These are phyloP conservation scores for Mola mola DNA, from an alignment of 2,113 vertebrate genomes.

Conservation along the genomic window DNA sequence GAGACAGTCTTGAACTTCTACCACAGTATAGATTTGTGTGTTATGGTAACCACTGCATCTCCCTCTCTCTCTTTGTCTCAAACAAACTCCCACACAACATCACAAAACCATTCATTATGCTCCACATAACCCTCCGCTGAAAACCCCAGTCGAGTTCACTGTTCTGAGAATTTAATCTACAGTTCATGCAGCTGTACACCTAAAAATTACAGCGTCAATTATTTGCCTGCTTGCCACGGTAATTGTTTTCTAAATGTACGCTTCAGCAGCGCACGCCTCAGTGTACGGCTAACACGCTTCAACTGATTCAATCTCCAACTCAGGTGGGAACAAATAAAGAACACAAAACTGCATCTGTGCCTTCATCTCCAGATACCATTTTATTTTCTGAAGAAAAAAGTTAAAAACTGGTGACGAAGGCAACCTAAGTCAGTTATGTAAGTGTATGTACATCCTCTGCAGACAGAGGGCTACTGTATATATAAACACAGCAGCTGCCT, in stretches of 20 bases:
- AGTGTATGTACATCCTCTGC: constrained; percentile 14
- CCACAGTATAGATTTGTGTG: constrained; percentile 6
- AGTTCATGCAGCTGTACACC: not conserved
- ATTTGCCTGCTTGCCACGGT: not conserved
- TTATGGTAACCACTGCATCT: constrained; percentile 8
- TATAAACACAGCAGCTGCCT: constrained; percentile 52
- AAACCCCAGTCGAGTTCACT: not conserved
- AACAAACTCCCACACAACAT: not conserved
- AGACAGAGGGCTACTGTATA: constrained; percentile 58
- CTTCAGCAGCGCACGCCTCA: not conserved
- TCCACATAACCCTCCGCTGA: not conserved
- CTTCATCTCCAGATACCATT: constrained; percentile 11
- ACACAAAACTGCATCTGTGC: not conserved
- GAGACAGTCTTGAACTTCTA: constrained; percentile 47
- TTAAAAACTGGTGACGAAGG: not conserved
- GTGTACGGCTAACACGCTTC: not conserved
- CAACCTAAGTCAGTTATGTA: constrained; percentile 40
- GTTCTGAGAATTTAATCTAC: not conserved
- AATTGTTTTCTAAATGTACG: not conserved
- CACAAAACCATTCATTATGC: not conserved
- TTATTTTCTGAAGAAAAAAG: constrained; percentile 17
- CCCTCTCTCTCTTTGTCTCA: not conserved
- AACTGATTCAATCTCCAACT: not conserved
- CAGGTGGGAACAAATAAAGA: not conserved
- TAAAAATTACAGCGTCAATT: not conserved